Conservation (phyloP, 2,113 vertebrate genomes). For the Phoenicopterus ruber region DNA sequence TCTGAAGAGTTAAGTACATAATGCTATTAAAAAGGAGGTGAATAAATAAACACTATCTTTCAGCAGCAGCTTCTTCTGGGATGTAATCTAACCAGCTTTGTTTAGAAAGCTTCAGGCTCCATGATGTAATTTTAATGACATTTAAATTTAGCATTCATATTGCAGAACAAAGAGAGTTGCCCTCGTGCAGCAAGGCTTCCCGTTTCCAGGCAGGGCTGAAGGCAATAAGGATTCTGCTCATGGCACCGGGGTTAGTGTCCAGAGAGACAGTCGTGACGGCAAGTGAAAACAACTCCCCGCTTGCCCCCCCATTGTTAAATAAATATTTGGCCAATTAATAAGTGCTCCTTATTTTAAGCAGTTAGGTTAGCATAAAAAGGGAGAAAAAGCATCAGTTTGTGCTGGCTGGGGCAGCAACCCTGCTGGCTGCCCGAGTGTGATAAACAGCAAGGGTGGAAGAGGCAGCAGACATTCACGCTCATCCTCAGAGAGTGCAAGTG, state of each 20-base stretch:
- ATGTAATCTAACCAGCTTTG: background rate
- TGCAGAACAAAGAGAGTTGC: background rate
- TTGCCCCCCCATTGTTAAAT: background rate
- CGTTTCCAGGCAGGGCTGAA: background rate
- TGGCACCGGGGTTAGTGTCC: background rate
- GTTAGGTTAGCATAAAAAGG: background rate
- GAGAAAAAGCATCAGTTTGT: background rate
- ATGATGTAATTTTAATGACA: conserved; percentile 6
- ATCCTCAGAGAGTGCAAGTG: background rate
- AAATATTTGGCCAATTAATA: background rate
- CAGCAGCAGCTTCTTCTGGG: background rate
- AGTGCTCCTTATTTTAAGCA: background rate
- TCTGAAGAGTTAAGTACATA: background rate
- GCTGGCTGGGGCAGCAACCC: background rate
- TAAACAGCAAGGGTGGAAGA: background rate
- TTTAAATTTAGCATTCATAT: conserved; percentile 29
- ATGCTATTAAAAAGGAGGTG: background rate
- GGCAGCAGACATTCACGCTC: background rate
- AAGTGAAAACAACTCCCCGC: background rate
- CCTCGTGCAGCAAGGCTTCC: background rate
- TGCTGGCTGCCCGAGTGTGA: background rate
- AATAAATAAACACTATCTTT: background rate
- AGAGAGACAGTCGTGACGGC: background rate
- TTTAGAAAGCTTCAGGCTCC: background rate
- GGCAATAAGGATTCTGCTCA: background rate